phyloP scores from a whole-genome alignment of 1,140 invertebrate species.

The Phenacoccus solenopsis region DNA sequence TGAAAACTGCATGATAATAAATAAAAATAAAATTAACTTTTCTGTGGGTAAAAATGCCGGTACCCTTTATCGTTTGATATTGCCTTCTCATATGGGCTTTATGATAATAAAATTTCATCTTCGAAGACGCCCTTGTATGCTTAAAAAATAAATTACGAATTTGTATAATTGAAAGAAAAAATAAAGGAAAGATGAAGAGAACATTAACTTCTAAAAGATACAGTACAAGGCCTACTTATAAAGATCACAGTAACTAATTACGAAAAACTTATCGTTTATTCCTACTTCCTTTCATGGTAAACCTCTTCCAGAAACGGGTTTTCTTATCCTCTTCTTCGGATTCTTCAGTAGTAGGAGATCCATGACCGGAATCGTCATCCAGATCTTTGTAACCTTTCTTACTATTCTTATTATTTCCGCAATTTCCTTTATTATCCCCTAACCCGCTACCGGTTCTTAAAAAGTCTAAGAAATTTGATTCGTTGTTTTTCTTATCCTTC shows the following conservation, averaged over 20 bases:
- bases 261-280: slow-evolving; percentile 44
- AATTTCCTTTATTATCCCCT: slow-evolving; percentile 29
- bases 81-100: too few species aligned
- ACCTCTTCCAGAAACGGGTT: slow-evolving; percentile 55
- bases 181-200: too few species aligned
- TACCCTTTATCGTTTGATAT: too few species aligned
- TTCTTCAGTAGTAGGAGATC: slow-evolving; percentile 37
- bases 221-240: background rate
- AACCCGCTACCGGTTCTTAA: slow-evolving; percentile 38
- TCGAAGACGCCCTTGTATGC: too few species aligned
- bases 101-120: too few species aligned
- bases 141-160: too few species aligned
- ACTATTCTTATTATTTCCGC: slow-evolving; percentile 27
- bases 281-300: slow-evolving; percentile 50
- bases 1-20: too few species aligned
- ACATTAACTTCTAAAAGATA: too few species aligned
- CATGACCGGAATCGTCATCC: slow-evolving; percentile 43
- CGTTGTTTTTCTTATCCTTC: slow-evolving; percentile 34
- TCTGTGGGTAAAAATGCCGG: too few species aligned
- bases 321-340: slow-evolving; percentile 41
- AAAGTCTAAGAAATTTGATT: slow-evolving; percentile 56
- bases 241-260: slow-evolving; percentile 12
- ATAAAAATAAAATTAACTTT: too few species aligned
- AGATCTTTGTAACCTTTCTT: background rate
- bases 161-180: too few species aligned